A percentile compares a stretch with the other conserved stretches of the same genome.
phyloP scores from a whole-genome alignment of 2,113 vertebrate genomes.

The Centropus bengalensis region DNA sequence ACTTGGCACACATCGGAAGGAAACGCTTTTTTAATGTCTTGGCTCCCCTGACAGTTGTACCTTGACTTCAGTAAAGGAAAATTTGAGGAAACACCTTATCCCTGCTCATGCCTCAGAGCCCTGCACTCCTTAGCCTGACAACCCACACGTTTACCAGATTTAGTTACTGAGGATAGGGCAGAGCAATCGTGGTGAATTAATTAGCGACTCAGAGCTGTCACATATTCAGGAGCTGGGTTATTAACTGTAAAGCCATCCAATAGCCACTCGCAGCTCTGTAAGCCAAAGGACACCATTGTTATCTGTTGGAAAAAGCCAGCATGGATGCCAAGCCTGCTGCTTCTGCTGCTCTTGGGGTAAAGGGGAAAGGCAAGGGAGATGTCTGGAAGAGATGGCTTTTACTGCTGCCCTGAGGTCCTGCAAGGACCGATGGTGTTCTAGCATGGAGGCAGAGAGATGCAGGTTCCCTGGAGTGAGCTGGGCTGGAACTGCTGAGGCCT shows the following conservation, averaged over 20 bases:
- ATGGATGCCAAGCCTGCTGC: not conserved
- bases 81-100: not conserved
- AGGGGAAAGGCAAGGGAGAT: not conserved
- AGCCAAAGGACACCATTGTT: not conserved
- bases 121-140: not conserved
- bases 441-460: not conserved
- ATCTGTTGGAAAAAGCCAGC: not conserved
- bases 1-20: not conserved
- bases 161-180: not conserved
- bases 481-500: not conserved
- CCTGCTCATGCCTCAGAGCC: not conserved
- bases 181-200: constrained; percentile 15
- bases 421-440: not conserved
- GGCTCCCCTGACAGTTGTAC: not conserved
- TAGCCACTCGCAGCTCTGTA: not conserved
- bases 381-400: not conserved
- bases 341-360: not conserved
- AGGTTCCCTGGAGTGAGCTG: not conserved
- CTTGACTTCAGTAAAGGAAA: not conserved
- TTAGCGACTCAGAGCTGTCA: not conserved
- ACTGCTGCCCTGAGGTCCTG: not conserved
- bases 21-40: not conserved
- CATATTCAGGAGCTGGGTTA: not conserved
- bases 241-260: not conserved
- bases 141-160: not conserved